A percentile compares a stretch with the other conserved stretches of the same genome.
phyloP scores from a whole-genome alignment of 53 echinoderm and acorn worm species.

The Temnopleurus reevesii region DNA sequence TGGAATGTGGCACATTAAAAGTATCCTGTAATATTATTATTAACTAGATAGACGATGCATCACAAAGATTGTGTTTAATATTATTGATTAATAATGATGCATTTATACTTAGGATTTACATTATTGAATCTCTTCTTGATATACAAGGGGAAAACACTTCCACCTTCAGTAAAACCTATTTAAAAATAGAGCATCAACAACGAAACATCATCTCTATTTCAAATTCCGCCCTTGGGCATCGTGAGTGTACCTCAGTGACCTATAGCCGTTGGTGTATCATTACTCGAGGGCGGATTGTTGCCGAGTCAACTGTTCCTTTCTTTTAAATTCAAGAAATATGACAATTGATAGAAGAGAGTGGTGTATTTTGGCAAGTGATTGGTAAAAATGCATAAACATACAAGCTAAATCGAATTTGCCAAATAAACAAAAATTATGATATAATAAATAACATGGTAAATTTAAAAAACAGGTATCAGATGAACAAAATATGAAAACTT shows the following conservation, averaged over 20 bases:
- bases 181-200: not conserved
- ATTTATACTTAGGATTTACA: too few species aligned
- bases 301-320: slow-evolving; percentile 2
- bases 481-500: not conserved
- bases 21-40: too few species aligned
- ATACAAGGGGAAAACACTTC: too few species aligned
- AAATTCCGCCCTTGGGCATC: not conserved
- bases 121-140: too few species aligned
- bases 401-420: too few species aligned
- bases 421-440: not conserved
- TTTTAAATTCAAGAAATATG: not conserved
- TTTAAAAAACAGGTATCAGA: not conserved
- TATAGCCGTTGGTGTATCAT: not conserved
- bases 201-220: not conserved
- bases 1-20: too few species aligned
- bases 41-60: too few species aligned
- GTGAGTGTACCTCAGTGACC: not conserved
- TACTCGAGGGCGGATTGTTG: not conserved
- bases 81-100: too few species aligned
- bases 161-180: not conserved
- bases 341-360: not conserved
- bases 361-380: not conserved
- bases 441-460: not conserved
- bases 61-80: too few species aligned
- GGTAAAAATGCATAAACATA: not conserved